Evolutionary conservation across 2,113 vertebrate species (phyloP), one percentile per base, ranked within the genome.

Genomic region (Boulengeromyrus knoepffleri): DNA sequence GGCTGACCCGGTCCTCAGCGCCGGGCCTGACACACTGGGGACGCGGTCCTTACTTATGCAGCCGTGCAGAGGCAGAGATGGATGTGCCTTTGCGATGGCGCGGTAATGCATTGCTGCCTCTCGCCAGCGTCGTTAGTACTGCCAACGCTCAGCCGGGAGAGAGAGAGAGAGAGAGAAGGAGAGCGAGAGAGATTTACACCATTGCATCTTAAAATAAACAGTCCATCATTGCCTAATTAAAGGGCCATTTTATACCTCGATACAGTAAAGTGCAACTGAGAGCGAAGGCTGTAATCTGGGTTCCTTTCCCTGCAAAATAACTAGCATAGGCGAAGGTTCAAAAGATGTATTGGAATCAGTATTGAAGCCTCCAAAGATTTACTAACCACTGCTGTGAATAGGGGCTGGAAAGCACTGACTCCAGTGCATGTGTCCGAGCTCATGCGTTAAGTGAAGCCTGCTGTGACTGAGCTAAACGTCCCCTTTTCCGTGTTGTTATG

Each of bases 51-150:
- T 13, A 47, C 42, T 85, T 47, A 85, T n/a, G 83, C 19, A 8
- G 17, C 6, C 5, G 45, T 46, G 80, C 80, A 42, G 9, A 47
- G 80, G 80, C 31, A 90, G 94, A 96, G 96, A 96, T 96, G 95
- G 96, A 96, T 96, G 95, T 93, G 92, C 93, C 92, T 93, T 95
- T 89, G 92, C 93, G 92, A 94, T 92, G 91, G 92, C 90, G 92
- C 93, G 94, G 93, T 94, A 96, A 95, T 95, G 95, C 95, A 96
- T 96, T 95, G 95, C 95, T 95, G 95, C 95, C 95, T 95, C 95
- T 95, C 95, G 95, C 95, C 92, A 94, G 95, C 95, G 94, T 96
- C 95, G 96, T 96, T 96, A 96, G 95, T 90, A 92, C 89, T 93
- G 93, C 94, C 94, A 93, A 92, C 90, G 90, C 92, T 92, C 91